A percentile compares a stretch with the other conserved stretches of the same genome.
Evolutionary conservation across 1,140 invertebrate genomes (phyloP).

Genomic region (Tetranychus cinnabarinus): DNA sequence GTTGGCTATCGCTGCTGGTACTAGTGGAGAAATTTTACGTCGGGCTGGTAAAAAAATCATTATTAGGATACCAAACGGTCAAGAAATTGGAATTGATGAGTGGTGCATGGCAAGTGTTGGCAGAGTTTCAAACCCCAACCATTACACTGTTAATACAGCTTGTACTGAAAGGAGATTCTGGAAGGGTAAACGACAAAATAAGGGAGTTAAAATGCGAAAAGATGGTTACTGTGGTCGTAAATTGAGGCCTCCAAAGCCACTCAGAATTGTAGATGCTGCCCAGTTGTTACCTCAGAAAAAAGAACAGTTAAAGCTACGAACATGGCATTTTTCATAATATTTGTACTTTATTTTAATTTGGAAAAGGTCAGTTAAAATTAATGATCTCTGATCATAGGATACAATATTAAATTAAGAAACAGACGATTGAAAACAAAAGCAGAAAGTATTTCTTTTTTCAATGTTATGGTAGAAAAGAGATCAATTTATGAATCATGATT

Average conservation of each 20-base stretch:
- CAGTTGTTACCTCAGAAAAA: neutral
- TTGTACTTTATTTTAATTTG: no score
- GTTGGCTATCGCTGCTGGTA: slow-evolving; percentile 43
- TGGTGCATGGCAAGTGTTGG: slow-evolving; percentile 80
- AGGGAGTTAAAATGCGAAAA: slow-evolving; percentile 81
- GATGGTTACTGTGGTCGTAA: slow-evolving; percentile 66
- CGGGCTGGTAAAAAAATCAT: slow-evolving; percentile 4
- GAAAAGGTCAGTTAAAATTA: no score
- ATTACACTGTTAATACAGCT: slow-evolving; percentile 47
- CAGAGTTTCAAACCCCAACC: slow-evolving; percentile 53
- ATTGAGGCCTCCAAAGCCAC: slow-evolving; percentile 37
- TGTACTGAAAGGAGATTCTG: slow-evolving; percentile 54
- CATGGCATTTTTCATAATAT: no score
- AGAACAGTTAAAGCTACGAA: no score
- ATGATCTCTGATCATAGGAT: no score
- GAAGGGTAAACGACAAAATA: slow-evolving; percentile 62
- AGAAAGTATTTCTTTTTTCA: no score
- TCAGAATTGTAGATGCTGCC: slow-evolving; percentile 15
- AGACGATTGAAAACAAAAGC: no score
- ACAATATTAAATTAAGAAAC: no score
- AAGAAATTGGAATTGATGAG: slow-evolving; percentile 32
- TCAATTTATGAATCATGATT: no score
- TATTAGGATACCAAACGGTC: slow-evolving; percentile 14
- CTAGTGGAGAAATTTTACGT: slow-evolving; percentile 10
- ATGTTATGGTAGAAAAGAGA: no score